These are phyloP conservation scores for Scaptomyza graminum DNA, from an alignment of 1,140 invertebrate species.

Conservation along the genomic window DNA sequence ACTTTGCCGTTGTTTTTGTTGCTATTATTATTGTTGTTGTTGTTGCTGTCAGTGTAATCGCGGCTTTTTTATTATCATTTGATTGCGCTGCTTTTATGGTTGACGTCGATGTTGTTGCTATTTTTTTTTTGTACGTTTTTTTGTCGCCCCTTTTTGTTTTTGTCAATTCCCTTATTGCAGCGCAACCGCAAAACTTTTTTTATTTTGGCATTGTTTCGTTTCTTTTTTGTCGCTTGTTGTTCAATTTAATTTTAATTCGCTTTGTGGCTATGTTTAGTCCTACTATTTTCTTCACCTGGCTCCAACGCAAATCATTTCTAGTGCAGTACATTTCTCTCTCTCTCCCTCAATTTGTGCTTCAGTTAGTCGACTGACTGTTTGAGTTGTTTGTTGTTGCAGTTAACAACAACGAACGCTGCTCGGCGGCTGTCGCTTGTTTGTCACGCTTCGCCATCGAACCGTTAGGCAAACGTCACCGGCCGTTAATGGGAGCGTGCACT, in stretches of 20 bases:
- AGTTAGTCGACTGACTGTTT: conserved; percentile 1
- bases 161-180: conserved; percentile 66
- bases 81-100: conserved; percentile 74
- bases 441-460: conserved; percentile 70
- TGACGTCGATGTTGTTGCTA: conserved; percentile 58
- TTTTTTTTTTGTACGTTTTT: neutral
- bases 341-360: conserved; percentile 18
- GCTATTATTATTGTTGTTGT: conserved; percentile 18
- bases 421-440: conserved; percentile 58
- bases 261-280: conserved; percentile 17
- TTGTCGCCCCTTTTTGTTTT: conserved; percentile 62
- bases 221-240: conserved; percentile 13
- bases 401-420: conserved; percentile 1
- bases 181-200: conserved; percentile 43
- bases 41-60: conserved; percentile 64
- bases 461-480: conserved; percentile 37
- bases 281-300: conserved; percentile 29
- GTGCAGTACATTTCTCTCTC: conserved; percentile 29
- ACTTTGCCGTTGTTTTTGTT: conserved; percentile 19
- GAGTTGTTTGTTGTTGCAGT: conserved; percentile 32
- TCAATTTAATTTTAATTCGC: conserved; percentile 38
- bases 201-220: conserved; percentile 41
- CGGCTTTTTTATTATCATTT: conserved; percentile 79
- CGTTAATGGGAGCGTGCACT: conserved; percentile 71
- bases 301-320: neutral